phyloP scores from a whole-genome alignment of 2,888 invertebrate genomes.

The Orthosia gracilis region DNA sequence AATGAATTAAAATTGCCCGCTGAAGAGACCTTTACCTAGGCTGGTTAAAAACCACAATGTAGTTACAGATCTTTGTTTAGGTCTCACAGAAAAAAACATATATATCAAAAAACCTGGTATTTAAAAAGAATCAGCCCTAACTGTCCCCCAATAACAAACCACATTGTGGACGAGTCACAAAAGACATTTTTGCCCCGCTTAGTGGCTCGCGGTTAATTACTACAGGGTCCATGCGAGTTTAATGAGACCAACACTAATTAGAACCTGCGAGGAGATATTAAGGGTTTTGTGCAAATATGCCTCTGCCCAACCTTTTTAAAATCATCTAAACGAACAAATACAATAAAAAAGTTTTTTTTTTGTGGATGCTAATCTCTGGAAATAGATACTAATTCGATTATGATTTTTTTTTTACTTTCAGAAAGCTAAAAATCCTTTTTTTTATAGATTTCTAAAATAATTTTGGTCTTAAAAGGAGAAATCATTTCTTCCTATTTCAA shows the following conservation, averaged over 20 bases:
- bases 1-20: too few relatives aligned
- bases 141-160: conserved; percentile 9
- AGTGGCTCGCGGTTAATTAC: conserved; percentile 58
- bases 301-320: too few relatives aligned
- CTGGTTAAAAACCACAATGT: neutral
- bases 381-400: too few relatives aligned
- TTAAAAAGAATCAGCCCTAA: neutral
- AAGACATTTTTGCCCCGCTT: conserved; percentile 45
- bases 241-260: conserved; percentile 64
- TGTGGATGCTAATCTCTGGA: too few relatives aligned
- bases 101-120: neutral
- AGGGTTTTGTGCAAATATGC: conserved; percentile 9
- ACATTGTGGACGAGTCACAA: conserved; percentile 40
- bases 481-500: neutral
- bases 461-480: neutral
- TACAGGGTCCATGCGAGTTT: conserved; percentile 58
- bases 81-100: neutral
- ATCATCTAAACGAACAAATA: too few relatives aligned
- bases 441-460: neutral
- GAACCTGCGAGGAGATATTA: conserved; percentile 19
- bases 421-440: neutral
- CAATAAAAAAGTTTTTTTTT: too few relatives aligned
- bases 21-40: neutral
- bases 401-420: too few relatives aligned
- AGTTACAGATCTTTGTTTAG: neutral